Conservation (phyloP, 1,140 invertebrate species). For the Drosophila gunungcola region DNA sequence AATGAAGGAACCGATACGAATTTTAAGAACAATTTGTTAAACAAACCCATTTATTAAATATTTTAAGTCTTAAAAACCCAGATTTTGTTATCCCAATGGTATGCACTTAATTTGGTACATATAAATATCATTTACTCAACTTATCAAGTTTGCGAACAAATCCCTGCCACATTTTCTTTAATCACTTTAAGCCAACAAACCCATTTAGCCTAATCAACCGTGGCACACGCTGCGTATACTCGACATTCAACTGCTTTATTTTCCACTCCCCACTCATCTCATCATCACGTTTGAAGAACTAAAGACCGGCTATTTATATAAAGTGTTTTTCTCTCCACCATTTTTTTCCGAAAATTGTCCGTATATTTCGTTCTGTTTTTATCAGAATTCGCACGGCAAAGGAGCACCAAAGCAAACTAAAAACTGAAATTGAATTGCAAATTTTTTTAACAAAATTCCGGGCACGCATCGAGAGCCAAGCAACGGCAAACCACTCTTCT, state of each 20-base stretch:
- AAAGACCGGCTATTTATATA: constrained; percentile 29
- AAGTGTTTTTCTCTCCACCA: constrained; percentile 18
- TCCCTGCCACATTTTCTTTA: not conserved
- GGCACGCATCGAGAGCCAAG: constrained; percentile 52
- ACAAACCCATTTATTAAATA: too few species aligned
- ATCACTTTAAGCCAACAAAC: constrained; percentile 11
- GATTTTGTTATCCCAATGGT: too few species aligned
- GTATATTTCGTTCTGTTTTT: constrained; percentile 20
- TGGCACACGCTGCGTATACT: constrained; percentile 42
- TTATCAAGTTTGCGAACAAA: not conserved
- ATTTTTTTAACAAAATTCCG: constrained; percentile 67
- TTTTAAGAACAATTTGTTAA: not conserved
- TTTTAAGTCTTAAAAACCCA: too few species aligned
- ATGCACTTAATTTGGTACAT: too few species aligned
- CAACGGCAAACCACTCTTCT: constrained; percentile 43
- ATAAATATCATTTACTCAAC: not conserved
- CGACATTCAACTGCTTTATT: constrained; percentile 9
- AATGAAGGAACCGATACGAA: constrained; percentile 5
- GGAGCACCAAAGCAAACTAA: constrained; percentile 19
- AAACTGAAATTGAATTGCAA: constrained; percentile 72
- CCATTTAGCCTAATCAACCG: constrained; percentile 13
- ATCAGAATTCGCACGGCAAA: constrained; percentile 55
- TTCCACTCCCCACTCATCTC: not conserved
- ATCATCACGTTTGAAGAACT: not conserved
- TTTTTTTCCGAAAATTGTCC: constrained; percentile 1